phyloP scores from a whole-genome alignment of 1,140 invertebrate species.

The Cyphomyrmex costatus region DNA sequence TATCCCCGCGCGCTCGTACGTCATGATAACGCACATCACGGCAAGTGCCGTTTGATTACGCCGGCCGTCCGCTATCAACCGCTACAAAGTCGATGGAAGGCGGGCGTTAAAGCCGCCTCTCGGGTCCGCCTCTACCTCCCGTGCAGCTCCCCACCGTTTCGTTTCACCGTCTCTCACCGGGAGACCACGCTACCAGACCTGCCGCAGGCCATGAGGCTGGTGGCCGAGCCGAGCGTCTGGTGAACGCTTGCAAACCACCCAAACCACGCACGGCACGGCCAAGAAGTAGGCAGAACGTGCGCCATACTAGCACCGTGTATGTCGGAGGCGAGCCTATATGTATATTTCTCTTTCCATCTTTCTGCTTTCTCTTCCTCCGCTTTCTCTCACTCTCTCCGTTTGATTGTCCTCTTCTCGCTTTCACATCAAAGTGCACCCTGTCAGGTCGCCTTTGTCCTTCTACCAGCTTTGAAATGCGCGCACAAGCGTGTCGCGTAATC shows the following conservation, averaged over 20 bases:
- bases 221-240: conserved; percentile 39
- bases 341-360: conserved; percentile 45
- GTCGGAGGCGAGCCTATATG: not conserved
- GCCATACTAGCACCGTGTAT: conserved; percentile 64
- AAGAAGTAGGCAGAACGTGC: conserved; percentile 56
- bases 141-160: conserved; percentile 74
- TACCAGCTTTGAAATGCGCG: conserved; percentile 47
- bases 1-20: not conserved
- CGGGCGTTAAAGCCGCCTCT: conserved; percentile 83
- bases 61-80: conserved; percentile 77
- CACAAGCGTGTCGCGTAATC: conserved; percentile 46
- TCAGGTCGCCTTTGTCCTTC: conserved; percentile 47
- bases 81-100: conserved; percentile 82
- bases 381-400: conserved; percentile 33
- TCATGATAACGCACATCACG: conserved; percentile 66
- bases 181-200: conserved; percentile 73
- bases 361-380: conserved; percentile 50
- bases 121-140: conserved; percentile 82
- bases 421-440: conserved; percentile 13
- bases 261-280: not conserved
- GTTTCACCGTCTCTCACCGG: conserved; percentile 59
- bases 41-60: conserved; percentile 81
- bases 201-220: conserved; percentile 68
- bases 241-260: conserved; percentile 53
- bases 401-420: conserved; percentile 19